phyloP scores from a whole-genome alignment of 2,888 invertebrate species.

The Acanthosepion pharaonis region DNA sequence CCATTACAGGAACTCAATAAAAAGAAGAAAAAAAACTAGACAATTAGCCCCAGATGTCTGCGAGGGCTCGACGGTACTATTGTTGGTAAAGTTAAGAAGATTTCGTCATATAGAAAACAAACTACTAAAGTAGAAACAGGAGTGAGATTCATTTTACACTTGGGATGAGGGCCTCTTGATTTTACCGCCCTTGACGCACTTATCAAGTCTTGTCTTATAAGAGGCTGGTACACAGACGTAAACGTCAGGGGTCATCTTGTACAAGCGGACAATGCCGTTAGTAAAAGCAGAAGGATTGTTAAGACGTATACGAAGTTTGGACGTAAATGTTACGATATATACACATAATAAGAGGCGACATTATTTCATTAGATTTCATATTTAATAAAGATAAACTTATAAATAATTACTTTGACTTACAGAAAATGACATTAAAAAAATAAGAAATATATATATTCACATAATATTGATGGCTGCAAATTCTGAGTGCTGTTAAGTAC shows the following conservation, averaged over 20 bases:
- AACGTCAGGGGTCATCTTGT: background rate
- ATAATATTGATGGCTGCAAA: too few species aligned
- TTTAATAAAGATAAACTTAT: too few species aligned
- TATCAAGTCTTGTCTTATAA: background rate
- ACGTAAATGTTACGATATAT: too few species aligned
- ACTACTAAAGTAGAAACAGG: background rate
- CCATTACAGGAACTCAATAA: background rate
- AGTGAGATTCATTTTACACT: background rate
- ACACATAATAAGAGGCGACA: too few species aligned
- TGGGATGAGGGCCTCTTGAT: background rate
- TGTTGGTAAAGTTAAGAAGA: background rate
- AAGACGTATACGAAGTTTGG: too few species aligned
- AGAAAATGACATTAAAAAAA: too few species aligned
- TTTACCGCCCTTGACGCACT: background rate
- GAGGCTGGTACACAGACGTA: background rate
- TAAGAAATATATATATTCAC: too few species aligned
- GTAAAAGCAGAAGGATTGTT: too few species aligned
- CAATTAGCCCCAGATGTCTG: constrained; percentile 12
- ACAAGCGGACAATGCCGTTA: too few species aligned
- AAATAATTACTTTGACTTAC: too few species aligned
- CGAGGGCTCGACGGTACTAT: background rate
- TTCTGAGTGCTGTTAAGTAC: too few species aligned
- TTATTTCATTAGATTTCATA: too few species aligned
- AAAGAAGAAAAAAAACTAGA: background rate
- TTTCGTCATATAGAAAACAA: constrained; percentile 8